Evolutionary conservation across 2,113 vertebrate species (phyloP).

Genomic region (Pseudolaguvia tuberculata): DNA sequence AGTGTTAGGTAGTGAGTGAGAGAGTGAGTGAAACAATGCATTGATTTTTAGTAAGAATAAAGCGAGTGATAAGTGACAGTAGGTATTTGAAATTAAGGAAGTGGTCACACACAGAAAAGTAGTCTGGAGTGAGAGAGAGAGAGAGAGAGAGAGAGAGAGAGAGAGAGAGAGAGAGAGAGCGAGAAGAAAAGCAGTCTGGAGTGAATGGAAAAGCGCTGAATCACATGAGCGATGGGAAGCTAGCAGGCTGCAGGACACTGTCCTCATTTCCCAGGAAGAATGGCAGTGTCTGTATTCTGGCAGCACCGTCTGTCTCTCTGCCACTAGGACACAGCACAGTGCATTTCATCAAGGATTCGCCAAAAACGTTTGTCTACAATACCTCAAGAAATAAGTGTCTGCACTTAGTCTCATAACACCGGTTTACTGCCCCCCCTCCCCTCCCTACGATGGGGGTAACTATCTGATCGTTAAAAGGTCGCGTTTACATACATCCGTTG

Average conservation of each 20-base stretch:
- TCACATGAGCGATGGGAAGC: constrained; percentile 9
- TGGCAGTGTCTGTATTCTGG: not conserved
- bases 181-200: not conserved
- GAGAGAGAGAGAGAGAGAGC: not conserved
- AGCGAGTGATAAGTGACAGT: no score
- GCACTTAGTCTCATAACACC: not conserved
- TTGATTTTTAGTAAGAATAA: no score
- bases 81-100: no score
- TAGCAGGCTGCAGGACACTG: not conserved
- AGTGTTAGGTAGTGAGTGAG: not conserved
- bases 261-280: not conserved
- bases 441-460: no score
- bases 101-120: not conserved
- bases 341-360: not conserved
- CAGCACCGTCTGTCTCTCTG: not conserved
- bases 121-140: no score
- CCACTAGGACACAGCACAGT: not conserved
- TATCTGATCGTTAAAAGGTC: no score
- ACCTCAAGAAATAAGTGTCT: not conserved
- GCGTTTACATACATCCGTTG: no score
- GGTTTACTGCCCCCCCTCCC: no score
- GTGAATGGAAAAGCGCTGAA: not conserved
- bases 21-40: no score
- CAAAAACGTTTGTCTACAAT: not conserved
- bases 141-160: not conserved